These are phyloP conservation scores for Epistrophella euchroma DNA, from an alignment of 2,888 invertebrate genomes.

Conservation along the genomic window DNA sequence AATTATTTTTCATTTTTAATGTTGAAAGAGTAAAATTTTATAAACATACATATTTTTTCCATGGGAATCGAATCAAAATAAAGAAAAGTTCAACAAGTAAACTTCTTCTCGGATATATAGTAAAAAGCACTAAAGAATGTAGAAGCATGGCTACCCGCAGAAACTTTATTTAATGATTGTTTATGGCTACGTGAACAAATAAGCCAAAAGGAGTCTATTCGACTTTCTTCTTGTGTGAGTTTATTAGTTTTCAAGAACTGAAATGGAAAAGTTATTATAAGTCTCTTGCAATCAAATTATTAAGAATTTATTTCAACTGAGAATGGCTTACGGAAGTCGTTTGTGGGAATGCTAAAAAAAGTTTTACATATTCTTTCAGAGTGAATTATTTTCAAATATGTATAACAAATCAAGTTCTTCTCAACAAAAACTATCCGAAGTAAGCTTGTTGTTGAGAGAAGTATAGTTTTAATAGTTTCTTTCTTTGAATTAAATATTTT, in stretches of 20 bases:
- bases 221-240: conserved; percentile 21
- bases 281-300: conserved; percentile 42
- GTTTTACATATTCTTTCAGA: neutral
- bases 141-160: neutral
- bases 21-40: neutral
- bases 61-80: neutral
- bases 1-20: too few species aligned
- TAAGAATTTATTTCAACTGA: conserved; percentile 37
- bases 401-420: neutral
- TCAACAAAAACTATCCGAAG: neutral
- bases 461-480: too few species aligned
- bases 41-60: neutral
- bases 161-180: conserved; percentile 47
- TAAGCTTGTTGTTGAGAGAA: neutral
- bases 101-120: neutral
- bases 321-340: neutral
- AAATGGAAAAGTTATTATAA: conserved; percentile 48
- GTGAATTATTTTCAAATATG: neutral
- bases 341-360: conserved; percentile 4
- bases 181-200: conserved; percentile 44
- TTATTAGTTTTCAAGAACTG: conserved; percentile 57
- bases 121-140: neutral
- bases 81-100: conserved; percentile 36
- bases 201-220: conserved; percentile 1
- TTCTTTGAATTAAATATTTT: too few species aligned